Base-by-base conservation (phyloP, 92 coral and sea anemone species). In the Porites divaricata region DNA sequence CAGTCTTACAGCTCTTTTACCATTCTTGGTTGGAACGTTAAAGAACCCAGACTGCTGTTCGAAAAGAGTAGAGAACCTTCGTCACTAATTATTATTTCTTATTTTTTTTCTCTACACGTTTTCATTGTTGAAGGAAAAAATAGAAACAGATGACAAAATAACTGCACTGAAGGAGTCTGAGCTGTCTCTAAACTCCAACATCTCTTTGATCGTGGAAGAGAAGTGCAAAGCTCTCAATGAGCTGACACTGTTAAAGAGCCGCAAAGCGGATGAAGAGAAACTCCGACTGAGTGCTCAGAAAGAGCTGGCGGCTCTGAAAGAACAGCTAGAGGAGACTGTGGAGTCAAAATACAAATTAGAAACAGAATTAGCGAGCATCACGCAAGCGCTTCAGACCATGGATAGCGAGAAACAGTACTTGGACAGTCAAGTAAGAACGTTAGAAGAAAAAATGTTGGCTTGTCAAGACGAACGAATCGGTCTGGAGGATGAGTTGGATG, bases 391-490 rank as follows among this genome's bases (percentile, higher is more conserved):
- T 14, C 69, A 76, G 22, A 56, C 51, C 13, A 53, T 81, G 19
- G 86, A 80, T 41, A 73, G 87, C 13, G 82, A 88, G 79, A 78
- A 83, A 52, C 63, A 63, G 13, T 74, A 79, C 26, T 66, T 86
- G 23, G 88, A 88, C 70, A 74, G 77, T 25, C 88, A 87, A 20
- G 49, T 91, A 51, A 83, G 24, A 67, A 71, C 69, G 6, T 24
- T 91, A 70, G 83, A 87, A 26, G 98, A 91, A 54, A 88, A 93
- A 22, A 35, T 93, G 74, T 69, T 70, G 52, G 24, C 85, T 20
- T 79, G 85, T n/a, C 92, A 88, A 22, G 95, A 89, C 63, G 94
- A 89, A 63, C 88, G 90, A 63, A 77, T 89, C 35, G 87, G 88
- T 13, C 70, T 90, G 66, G 94, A 92, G 67, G 83, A 78, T 35